Percentiles rank a stretch among this genome's conserved stretches.
Conservation (phyloP, 37 sponge, comb jelly and placozoan species). For the Chondrilla cf. caribensis region DNA sequence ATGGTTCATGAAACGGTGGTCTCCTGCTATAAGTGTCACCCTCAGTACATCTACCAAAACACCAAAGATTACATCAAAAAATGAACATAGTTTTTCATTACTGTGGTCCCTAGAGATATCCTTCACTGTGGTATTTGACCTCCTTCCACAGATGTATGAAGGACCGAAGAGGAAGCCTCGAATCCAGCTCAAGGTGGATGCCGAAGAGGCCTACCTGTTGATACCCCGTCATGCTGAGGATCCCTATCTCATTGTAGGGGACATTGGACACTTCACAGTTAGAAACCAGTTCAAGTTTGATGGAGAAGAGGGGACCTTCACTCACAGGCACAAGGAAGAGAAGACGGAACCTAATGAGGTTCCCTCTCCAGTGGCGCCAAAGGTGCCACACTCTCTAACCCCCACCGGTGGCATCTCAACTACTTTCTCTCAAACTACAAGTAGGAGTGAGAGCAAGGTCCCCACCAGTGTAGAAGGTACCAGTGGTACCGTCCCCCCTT, state of each 20-base stretch:
- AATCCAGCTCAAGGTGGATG: slow-evolving; percentile 79
- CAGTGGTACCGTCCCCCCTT: background rate
- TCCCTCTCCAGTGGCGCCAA: background rate
- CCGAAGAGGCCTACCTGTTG: slow-evolving; percentile 80
- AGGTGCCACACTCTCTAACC: background rate
- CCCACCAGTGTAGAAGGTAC: background rate
- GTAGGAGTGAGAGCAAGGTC: background rate
- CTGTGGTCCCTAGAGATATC: no score
- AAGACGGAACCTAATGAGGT: background rate
- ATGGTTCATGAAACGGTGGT: no score
- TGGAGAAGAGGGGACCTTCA: slow-evolving; percentile 39
- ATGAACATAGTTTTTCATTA: no score
- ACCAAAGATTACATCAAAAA: no score
- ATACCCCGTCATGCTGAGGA: slow-evolving; percentile 88
- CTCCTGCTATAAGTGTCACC: no score
- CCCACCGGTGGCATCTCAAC: background rate
- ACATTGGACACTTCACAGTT: slow-evolving; percentile 79
- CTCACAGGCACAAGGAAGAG: slow-evolving; percentile 15
- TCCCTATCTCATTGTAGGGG: slow-evolving; percentile 85
- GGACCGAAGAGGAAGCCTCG: slow-evolving; percentile 85
- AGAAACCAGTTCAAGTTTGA: slow-evolving; percentile 69
- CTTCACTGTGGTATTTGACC: background rate
- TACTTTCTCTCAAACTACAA: background rate
- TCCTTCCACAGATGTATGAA: slow-evolving; percentile 37
- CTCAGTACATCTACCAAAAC: no score